Percentiles rank a stretch among this genome's conserved stretches.
phyloP scores from a whole-genome alignment of 2,888 invertebrate genomes.

The Drosophila colorata region DNA sequence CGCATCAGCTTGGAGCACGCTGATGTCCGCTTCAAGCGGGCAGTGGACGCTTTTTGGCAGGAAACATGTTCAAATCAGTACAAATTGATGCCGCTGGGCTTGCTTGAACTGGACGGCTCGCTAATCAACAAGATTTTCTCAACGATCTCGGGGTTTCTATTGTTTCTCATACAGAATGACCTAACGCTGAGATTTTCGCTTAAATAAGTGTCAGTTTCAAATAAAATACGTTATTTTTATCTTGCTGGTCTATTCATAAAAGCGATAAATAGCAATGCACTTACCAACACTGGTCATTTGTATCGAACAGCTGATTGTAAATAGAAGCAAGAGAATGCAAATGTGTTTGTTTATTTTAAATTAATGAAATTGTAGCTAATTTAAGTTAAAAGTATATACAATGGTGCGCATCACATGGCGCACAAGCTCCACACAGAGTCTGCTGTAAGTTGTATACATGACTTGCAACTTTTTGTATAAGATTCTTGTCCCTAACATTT shows the following conservation, averaged over 20 bases:
- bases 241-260: conserved; percentile 12
- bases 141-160: conserved; percentile 79
- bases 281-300: conserved; percentile 12
- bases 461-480: background rate
- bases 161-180: conserved; percentile 84
- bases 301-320: conserved; percentile 41
- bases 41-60: conserved; percentile 81
- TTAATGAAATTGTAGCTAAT: background rate
- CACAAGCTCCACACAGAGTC: conserved; percentile 10
- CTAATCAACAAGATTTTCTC: conserved; percentile 76
- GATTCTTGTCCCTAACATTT: background rate
- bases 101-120: conserved; percentile 77
- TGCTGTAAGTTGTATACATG: conserved; percentile 33
- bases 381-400: conserved; percentile 29
- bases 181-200: conserved; percentile 79
- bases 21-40: conserved; percentile 78
- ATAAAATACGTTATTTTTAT: background rate
- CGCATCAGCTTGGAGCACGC: conserved; percentile 64
- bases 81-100: conserved; percentile 78
- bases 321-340: conserved; percentile 28
- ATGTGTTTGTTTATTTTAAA: background rate
- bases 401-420: conserved; percentile 61
- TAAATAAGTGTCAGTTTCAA: conserved; percentile 47
- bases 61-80: conserved; percentile 69
- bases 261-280: too few species aligned